These are phyloP conservation scores for Philotrypesis tridentata DNA, from an alignment of 1,140 invertebrate species.

Conservation along the genomic window DNA sequence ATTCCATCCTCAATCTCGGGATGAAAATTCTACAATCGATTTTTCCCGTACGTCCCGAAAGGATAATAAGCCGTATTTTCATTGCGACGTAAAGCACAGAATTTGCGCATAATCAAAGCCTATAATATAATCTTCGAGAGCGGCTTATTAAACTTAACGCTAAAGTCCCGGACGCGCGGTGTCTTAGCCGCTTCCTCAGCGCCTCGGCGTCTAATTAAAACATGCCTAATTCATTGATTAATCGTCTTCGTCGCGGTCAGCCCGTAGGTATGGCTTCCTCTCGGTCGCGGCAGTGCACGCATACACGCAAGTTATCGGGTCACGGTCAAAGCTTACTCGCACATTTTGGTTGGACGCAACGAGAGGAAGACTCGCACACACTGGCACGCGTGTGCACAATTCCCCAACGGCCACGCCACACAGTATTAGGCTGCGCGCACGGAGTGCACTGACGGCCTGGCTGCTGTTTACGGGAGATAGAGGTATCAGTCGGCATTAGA, in stretches of 20 bases:
- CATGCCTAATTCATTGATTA: conserved; percentile 26
- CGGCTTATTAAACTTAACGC: too few relatives aligned
- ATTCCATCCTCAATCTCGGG: too few relatives aligned
- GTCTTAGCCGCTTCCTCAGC: background rate
- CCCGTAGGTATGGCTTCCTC: background rate
- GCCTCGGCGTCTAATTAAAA: conserved; percentile 21
- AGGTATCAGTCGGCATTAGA: conserved; percentile 59
- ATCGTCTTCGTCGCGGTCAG: conserved; percentile 5
- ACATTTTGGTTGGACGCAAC: too few relatives aligned
- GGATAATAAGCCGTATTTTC: too few relatives aligned
- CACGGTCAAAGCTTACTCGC: background rate
- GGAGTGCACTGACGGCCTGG: background rate
- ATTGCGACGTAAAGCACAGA: too few relatives aligned
- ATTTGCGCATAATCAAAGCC: too few relatives aligned
- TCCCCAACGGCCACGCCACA: background rate
- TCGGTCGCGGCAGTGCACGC: background rate
- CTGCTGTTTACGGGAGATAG: conserved; percentile 62
- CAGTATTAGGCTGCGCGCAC: background rate
- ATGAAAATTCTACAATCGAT: background rate
- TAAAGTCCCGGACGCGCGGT: too few relatives aligned
- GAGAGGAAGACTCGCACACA: too few relatives aligned
- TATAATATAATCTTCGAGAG: too few relatives aligned
- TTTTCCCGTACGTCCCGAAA: too few relatives aligned
- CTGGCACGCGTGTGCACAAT: background rate
- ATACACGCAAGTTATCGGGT: background rate